phyloP scores from a whole-genome alignment of 2,888 invertebrate species.

The Acleris cristana region DNA sequence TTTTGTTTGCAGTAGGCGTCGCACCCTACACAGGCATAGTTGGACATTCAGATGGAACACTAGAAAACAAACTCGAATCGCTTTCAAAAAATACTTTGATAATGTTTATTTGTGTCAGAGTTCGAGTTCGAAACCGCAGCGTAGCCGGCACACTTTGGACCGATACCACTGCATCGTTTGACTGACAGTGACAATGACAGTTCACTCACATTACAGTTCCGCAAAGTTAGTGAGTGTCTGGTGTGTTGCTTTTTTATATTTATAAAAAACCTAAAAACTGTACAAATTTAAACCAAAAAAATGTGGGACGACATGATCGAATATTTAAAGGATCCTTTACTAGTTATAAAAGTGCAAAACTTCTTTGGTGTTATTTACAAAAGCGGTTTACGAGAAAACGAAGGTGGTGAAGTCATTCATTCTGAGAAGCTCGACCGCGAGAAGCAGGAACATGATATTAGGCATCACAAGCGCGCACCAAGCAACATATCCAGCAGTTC shows the following conservation, averaged over 20 bases:
- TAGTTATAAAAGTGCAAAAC: slow-evolving; percentile 91
- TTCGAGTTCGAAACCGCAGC: no score
- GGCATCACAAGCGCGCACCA: slow-evolving; percentile 67
- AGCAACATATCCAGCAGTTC: slow-evolving; percentile 73
- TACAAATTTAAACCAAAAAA: slow-evolving; percentile 31
- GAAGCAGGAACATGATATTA: slow-evolving; percentile 57
- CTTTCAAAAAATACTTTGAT: no score
- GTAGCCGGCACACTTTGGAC: no score
- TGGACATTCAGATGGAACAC: no score
- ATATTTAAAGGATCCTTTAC: slow-evolving; percentile 88
- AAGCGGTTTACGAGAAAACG: slow-evolving; percentile 54
- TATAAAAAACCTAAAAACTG: slow-evolving; percentile 12
- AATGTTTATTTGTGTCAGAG: no score
- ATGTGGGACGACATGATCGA: slow-evolving; percentile 84
- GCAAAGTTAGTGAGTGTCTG: no score
- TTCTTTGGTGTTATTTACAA: slow-evolving; percentile 89
- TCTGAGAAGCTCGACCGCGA: slow-evolving; percentile 58
- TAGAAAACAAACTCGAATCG: no score
- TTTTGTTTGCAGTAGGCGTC: no score
- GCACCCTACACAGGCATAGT: no score
- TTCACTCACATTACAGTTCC: no score
- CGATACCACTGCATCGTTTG: no score
- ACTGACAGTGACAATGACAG: no score
- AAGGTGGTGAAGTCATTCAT: slow-evolving; percentile 59
- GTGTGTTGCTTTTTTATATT: not conserved